Evolutionary conservation across 92 coral and sea anemone species (phyloP), one percentile per base, ranked within the genome.

Genomic region (Epizoanthus rinbou): DNA sequence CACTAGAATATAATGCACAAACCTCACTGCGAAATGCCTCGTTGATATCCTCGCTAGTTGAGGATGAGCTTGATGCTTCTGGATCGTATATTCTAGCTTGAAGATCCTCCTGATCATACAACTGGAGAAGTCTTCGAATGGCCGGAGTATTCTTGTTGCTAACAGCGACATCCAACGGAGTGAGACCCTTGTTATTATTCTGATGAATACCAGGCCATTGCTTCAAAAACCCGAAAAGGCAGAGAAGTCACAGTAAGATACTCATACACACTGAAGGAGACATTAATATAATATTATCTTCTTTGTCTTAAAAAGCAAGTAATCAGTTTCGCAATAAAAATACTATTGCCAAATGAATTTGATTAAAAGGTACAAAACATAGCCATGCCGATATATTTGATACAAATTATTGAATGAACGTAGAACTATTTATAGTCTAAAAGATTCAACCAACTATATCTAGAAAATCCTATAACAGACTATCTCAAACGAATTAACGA

Each of bases 121-220:
- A 4, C 54, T 69, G 57, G 56, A 69, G 75, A 13, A 69, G 75
- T 69, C 75, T 35, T 69, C 24, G 41, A 41, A 69, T 69, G 54
- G 23, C 28, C 18, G 28, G 25, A 1, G 19, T 73, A 50, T 73
- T 73, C 21, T 73, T 50, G 59, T 17, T 19, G 15, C 37, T 9
- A n/a, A 35, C 52, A 73, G 78, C 78, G 21, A 73, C 59, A 43
- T 25, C 41, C n/a, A 73, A 50, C 5, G 78, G 78, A 17, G 78
- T 8, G 2, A n/a, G 78, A 14, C 78, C 78, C 41, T 45, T 7
- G 37, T 45, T 50, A 37, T n/a, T 73, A 19, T 8, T 21, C 7
- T 37, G 62, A 73, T 50, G 78, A 73, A 73, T 43, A 73, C 50
- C 59, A 9, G 78, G 78, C 60, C 35, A 73, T 45, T 73, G 39